These are phyloP conservation scores for Micrasema longulum DNA, from an alignment of 1,140 invertebrate species.

Conservation along the genomic window DNA sequence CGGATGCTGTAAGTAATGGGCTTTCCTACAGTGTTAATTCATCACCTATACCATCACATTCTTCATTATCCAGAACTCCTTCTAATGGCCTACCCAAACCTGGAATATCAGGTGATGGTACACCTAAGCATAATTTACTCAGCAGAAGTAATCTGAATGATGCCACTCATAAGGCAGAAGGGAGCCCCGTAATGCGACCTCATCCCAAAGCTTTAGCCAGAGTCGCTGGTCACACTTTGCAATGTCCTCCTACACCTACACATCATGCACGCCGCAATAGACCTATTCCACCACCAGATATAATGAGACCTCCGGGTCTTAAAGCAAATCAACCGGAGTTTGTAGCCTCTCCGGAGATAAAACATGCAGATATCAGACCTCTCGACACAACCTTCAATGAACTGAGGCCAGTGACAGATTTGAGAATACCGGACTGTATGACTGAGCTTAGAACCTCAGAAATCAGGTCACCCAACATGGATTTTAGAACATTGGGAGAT, in stretches of 20 bases:
- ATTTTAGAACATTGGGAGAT: conserved; percentile 58
- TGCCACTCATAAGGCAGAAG: conserved; percentile 52
- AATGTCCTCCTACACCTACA: conserved; percentile 85
- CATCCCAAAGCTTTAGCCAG: conserved; percentile 71
- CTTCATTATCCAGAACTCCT: conserved; percentile 58
- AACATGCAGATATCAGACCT: conserved; percentile 58
- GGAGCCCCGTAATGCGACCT: conserved; percentile 65
- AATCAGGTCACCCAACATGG: conserved; percentile 67
- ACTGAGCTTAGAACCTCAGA: conserved; percentile 66
- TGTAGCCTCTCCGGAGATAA: conserved; percentile 57
- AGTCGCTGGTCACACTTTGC: conserved; percentile 64
- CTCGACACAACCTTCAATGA: conserved; percentile 57
- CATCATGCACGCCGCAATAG: conserved; percentile 79
- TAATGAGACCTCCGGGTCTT: conserved; percentile 62
- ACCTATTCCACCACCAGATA: conserved; percentile 63
- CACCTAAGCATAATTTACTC: conserved; percentile 56
- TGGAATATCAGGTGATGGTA: conserved; percentile 56
- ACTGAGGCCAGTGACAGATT: conserved; percentile 58
- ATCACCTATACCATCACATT: conserved; percentile 55
- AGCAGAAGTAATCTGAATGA: conserved; percentile 50
- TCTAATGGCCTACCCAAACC: conserved; percentile 58
- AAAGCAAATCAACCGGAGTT: conserved; percentile 66
- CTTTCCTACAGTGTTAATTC: conserved; percentile 28
- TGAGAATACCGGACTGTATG: conserved; percentile 65
- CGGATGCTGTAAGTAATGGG: conserved; percentile 26